A percentile compares a stretch with the other conserved stretches of the same genome.
phyloP scores from a whole-genome alignment of 2,888 invertebrate species.

The Terebella lapidaria region DNA sequence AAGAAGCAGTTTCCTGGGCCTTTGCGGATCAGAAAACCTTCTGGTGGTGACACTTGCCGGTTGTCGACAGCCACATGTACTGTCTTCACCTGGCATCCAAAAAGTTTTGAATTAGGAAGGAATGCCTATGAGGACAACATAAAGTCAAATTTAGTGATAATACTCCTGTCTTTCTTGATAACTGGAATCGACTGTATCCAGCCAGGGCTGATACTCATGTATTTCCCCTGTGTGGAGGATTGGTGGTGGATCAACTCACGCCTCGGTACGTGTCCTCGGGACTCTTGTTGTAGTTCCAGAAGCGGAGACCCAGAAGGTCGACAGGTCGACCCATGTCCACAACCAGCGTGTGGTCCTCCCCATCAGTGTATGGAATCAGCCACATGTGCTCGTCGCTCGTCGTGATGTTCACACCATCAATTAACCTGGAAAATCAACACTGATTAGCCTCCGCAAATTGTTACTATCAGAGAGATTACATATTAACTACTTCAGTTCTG shows the following conservation, averaged over 20 bases:
- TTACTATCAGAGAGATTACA: neutral
- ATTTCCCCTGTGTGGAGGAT: too few relatives aligned
- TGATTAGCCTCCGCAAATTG: slow-evolving; percentile 17
- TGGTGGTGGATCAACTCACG: slow-evolving; percentile 40
- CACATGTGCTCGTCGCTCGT: slow-evolving; percentile 62
- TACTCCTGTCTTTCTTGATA: too few relatives aligned
- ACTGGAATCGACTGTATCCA: too few relatives aligned
- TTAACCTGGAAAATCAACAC: too few relatives aligned
- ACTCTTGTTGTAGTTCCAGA: slow-evolving; percentile 80
- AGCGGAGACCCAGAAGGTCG: slow-evolving; percentile 58
- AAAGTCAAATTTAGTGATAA: too few relatives aligned
- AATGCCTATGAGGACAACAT: too few relatives aligned
- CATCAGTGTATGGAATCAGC: slow-evolving; percentile 49
- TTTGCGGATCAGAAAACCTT: slow-evolving; percentile 62
- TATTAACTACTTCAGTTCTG: too few relatives aligned
- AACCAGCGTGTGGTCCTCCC: slow-evolving; percentile 39
- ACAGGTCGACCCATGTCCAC: slow-evolving; percentile 39
- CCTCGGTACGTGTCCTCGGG: slow-evolving; percentile 61
- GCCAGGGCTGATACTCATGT: too few relatives aligned
- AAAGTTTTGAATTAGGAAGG: slow-evolving; percentile 23
- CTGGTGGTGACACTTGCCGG: slow-evolving; percentile 46
- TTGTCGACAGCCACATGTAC: slow-evolving; percentile 53
- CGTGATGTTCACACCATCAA: slow-evolving; percentile 69
- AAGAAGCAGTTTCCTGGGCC: slow-evolving; percentile 74
- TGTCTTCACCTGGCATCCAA: slow-evolving; percentile 48